Evolutionary conservation across 2,113 vertebrate species (phyloP).

Genomic region (Dicaeum eximium): DNA sequence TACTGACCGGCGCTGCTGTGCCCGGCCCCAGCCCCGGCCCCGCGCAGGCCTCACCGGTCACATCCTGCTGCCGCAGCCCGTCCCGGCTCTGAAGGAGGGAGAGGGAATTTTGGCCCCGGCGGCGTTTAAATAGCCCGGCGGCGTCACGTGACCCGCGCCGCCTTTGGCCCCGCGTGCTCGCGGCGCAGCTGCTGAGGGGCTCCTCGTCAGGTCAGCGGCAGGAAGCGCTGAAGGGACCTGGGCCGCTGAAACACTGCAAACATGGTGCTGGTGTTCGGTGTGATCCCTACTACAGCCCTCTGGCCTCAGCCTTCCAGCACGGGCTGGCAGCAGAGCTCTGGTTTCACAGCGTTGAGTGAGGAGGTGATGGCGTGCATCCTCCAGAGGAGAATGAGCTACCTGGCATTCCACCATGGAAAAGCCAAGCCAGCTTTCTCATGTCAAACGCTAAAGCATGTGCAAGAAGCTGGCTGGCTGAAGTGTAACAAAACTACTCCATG

Average conservation of each 20-base stretch:
- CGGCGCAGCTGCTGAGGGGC: rapidly evolving
- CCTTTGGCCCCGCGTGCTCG: rapidly evolving
- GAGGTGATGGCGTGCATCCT: neutral
- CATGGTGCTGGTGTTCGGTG: neutral
- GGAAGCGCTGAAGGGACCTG: neutral
- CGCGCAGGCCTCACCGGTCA: no score
- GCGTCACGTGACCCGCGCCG: rapidly evolving
- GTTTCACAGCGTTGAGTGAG: neutral
- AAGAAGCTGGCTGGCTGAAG: neutral
- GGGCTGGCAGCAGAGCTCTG: neutral
- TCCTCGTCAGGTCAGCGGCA: no score
- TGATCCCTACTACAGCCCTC: neutral
- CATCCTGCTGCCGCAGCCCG: rapidly evolving
- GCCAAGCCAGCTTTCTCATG: neutral
- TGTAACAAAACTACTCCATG: rapidly evolving
- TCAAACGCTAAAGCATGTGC: neutral
- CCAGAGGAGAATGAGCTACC: neutral
- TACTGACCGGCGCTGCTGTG: neutral
- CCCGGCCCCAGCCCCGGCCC: neutral
- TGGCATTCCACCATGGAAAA: neutral
- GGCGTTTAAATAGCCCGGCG: neutral
- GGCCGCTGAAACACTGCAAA: rapidly evolving
- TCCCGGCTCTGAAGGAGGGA: rapidly evolving
- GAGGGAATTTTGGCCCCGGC: rapidly evolving
- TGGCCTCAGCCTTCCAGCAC: neutral